A percentile compares a stretch with the other conserved stretches of the same genome.
Evolutionary conservation across 2,113 vertebrate genomes (phyloP).

Genomic region (Oryzias melastigma): DNA sequence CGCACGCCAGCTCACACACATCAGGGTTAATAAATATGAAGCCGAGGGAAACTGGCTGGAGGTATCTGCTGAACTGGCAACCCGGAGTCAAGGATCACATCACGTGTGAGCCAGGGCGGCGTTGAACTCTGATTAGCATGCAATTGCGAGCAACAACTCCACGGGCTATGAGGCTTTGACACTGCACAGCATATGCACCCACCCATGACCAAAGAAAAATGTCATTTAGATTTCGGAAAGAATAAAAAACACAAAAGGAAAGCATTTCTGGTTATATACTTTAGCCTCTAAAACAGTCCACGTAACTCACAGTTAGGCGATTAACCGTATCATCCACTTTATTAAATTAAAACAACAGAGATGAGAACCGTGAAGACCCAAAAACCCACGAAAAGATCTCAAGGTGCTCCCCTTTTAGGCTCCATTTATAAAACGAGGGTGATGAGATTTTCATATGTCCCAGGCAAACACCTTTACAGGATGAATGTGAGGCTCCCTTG

Average conservation of each 20-base stretch:
- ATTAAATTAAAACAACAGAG: slow-evolving; percentile 14
- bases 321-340: slow-evolving; percentile 10
- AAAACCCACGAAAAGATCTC: slow-evolving; percentile 12
- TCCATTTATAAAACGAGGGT: slow-evolving; percentile 15
- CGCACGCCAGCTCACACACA: slow-evolving; percentile 57
- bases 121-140: slow-evolving; percentile 49
- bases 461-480: slow-evolving; percentile 26
- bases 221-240: slow-evolving; percentile 14
- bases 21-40: slow-evolving; percentile 66
- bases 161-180: slow-evolving; percentile 14
- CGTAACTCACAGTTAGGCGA: slow-evolving; percentile 18
- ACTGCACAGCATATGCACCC: slow-evolving; percentile 8
- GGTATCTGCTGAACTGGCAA: slow-evolving; percentile 44
- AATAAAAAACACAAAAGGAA: no score
- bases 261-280: not conserved
- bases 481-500: slow-evolving; percentile 30
- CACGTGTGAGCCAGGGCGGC: slow-evolving; percentile 30
- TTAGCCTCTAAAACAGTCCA: slow-evolving; percentile 19
- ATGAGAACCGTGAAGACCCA: not conserved
- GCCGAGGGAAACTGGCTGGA: slow-evolving; percentile 47
- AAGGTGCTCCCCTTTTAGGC: slow-evolving; percentile 32
- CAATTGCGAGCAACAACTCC: slow-evolving; percentile 38
- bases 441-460: slow-evolving; percentile 51
- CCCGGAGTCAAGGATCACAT: slow-evolving; percentile 34
- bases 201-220: slow-evolving; percentile 36